phyloP scores from a whole-genome alignment of 2,797 vertebrate genomes.

The Lateolabrax maculatus region DNA sequence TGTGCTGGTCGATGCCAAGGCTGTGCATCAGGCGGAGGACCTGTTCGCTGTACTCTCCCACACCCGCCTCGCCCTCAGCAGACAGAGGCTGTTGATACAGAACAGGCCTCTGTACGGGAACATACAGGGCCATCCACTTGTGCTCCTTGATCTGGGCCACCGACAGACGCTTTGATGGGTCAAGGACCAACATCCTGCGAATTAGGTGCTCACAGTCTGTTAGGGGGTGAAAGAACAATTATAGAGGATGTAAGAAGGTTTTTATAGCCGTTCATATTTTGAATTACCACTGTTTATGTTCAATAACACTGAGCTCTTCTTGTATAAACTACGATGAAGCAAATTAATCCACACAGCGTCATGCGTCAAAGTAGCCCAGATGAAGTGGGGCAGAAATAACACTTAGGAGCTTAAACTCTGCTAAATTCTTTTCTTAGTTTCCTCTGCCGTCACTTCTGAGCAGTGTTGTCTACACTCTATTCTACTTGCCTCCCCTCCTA shows the following conservation, averaged over 20 bases:
- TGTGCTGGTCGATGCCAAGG: slow-evolving; percentile 98
- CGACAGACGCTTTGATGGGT: slow-evolving; percentile 94
- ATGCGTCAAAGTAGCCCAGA: slow-evolving; percentile 24
- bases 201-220: slow-evolving; percentile 98
- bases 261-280: slow-evolving; percentile 5
- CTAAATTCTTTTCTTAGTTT: slow-evolving; percentile 32
- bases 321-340: slow-evolving; percentile 29
- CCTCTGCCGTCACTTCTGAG: slow-evolving; percentile 32
- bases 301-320: slow-evolving; percentile 5
- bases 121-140: slow-evolving; percentile 96
- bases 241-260: background rate
- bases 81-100: slow-evolving; percentile 89
- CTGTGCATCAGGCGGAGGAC: slow-evolving; percentile 98
- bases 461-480: slow-evolving; percentile 39
- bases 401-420: slow-evolving; percentile 37
- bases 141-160: slow-evolving; percentile 98
- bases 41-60: slow-evolving; percentile 97
- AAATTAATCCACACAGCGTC: slow-evolving; percentile 31
- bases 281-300: slow-evolving; percentile 4
- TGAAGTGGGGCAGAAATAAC: slow-evolving; percentile 50
- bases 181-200: slow-evolving; percentile 96
- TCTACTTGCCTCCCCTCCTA: slow-evolving; percentile 62
- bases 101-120: slow-evolving; percentile 91
- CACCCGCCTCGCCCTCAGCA: slow-evolving; percentile 84
- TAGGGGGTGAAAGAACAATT: slow-evolving; percentile 27